Evolutionary conservation across 2,888 invertebrate species (phyloP), one percentile per base, ranked within the genome.

Genomic region (Bibio marci): DNA sequence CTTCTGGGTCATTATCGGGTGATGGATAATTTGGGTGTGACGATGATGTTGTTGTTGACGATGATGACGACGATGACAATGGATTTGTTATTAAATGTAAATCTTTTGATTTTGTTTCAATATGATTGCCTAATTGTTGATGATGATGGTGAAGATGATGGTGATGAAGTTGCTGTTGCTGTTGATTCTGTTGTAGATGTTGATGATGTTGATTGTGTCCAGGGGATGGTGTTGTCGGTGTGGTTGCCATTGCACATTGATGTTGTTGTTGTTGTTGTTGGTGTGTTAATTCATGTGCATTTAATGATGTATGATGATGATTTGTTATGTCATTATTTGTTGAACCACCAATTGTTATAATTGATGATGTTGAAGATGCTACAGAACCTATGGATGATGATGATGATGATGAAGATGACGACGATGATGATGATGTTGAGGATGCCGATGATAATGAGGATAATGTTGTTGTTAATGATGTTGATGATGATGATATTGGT

Each of bases 401-500:
- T 18, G 40, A 18, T 7, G 32, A 7, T 5, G 40, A 31, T 33
- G 37, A 37, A 33, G 18, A 8, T 14, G 19, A 17, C 18, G 33
- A 15, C 18, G 33, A 18, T 26, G 33, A 38, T 22, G 43, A 38
- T 38, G 40, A 37, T 39, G 39, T 37, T 34, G 41, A 35, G 8
- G 30, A 14, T 2, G 38, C 12, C 43, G 41, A 6, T 44, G 44
- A 22, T 45, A 44, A 28, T 43, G 47, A 35, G 34, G 13, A 11
- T 39, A 43, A 12, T 27, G 41, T 7, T 22, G 43, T 26, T 41
- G 41, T 39, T 18, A 40, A 19, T 41, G 41, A 18, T 55, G 7
- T 57, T 56, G 46, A 53, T 52, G 50, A 31, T 59, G 52, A 47
- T 67, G 70, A 53, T 67, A 67, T 46, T 59, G 63, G 45, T 63